Conservation (phyloP, 2,113 vertebrate species). For the Pangasianodon hypophthalmus region DNA sequence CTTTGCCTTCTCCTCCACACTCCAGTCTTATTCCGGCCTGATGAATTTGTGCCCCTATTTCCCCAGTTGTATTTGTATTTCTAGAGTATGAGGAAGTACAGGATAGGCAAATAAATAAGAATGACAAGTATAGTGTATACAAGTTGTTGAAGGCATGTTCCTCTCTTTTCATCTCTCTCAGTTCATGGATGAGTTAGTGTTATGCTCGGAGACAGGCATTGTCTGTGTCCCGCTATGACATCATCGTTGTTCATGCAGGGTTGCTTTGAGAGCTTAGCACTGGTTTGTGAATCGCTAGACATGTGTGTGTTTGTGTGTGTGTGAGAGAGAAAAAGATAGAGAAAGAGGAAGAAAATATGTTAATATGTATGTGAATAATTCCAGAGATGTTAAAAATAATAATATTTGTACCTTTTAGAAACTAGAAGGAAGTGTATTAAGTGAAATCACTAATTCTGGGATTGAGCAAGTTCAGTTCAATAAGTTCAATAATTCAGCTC, state of each 20-base stretch:
- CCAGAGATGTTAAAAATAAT: neutral
- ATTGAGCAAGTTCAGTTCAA: neutral
- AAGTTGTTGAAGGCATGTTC: neutral
- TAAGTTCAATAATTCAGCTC: neutral
- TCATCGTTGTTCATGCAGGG: slow-evolving; percentile 56
- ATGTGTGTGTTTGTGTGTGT: neutral
- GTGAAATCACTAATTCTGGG: neutral
- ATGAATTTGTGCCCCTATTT: neutral
- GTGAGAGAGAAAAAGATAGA: neutral
- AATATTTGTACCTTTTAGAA: neutral
- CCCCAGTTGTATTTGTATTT: neutral
- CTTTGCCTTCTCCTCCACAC: neutral
- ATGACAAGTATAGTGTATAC: neutral
- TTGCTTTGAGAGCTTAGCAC: slow-evolving; percentile 53
- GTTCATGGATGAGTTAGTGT: slow-evolving; percentile 49
- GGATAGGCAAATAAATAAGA: neutral
- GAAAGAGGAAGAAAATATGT: neutral
- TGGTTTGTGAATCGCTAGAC: slow-evolving; percentile 29
- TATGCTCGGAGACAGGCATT: slow-evolving; percentile 58
- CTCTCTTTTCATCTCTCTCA: slow-evolving; percentile 12
- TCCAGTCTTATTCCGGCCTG: neutral
- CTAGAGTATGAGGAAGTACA: neutral
- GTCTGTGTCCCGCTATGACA: slow-evolving; percentile 59
- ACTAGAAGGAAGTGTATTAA: neutral
- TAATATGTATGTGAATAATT: neutral